Conservation (phyloP, 2,888 invertebrate genomes). For the Drosophila testacea region DNA sequence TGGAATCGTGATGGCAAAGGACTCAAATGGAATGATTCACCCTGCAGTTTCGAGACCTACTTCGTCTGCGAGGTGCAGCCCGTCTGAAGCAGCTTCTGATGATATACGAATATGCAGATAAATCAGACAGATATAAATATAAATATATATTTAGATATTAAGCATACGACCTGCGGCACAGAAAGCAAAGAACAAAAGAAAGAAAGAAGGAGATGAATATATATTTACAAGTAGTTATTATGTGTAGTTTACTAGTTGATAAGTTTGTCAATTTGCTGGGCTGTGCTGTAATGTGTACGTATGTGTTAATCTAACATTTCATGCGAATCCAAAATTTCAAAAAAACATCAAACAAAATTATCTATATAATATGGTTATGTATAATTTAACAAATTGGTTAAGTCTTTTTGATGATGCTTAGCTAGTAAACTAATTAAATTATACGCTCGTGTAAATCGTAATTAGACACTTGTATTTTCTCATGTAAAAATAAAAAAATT, state of each 20-base stretch:
- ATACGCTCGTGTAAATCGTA: constrained; percentile 56
- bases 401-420: constrained; percentile 59
- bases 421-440: constrained; percentile 73
- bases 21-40: constrained; percentile 96
- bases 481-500: constrained; percentile 54
- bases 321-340: constrained; percentile 37
- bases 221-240: constrained; percentile 42
- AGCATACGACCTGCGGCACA: constrained; percentile 41
- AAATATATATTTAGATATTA: constrained; percentile 13
- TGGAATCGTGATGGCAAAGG: constrained; percentile 97
- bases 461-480: constrained; percentile 57
- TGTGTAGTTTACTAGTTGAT: constrained; percentile 49
- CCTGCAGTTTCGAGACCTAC: constrained; percentile 96
- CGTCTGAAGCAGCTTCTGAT: constrained; percentile 47
- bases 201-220: constrained; percentile 9
- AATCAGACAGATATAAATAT: constrained; percentile 16
- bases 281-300: constrained; percentile 22
- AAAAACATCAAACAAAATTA: constrained; percentile 13
- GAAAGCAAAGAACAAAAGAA: constrained; percentile 24
- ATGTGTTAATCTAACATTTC: constrained; percentile 22
- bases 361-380: constrained; percentile 7
- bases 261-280: constrained; percentile 46
- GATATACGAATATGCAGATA: constrained; percentile 14
- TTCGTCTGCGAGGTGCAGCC: constrained; percentile 94
- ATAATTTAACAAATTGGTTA: constrained; percentile 41